Evolutionary conservation across 2,888 invertebrate species (phyloP), one percentile per base, ranked within the genome.

Genomic region (Pelosia muscerda): DNA sequence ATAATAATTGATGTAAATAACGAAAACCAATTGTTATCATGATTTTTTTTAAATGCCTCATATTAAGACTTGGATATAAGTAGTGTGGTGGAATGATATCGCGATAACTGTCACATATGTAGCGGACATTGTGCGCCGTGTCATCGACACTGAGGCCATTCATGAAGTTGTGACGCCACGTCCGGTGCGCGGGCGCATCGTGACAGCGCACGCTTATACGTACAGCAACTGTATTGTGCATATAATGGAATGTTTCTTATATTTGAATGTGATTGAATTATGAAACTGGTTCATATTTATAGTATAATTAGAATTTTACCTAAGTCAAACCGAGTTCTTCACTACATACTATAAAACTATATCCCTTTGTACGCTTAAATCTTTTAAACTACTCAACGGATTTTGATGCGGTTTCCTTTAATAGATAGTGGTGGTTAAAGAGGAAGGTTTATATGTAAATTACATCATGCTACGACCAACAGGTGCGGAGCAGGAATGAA

Each of bases 81-180:
- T 2, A 53, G 26, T 42, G 13, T n/a, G 42, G 26, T 53, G 31
- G 23, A 31, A 63, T 9, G 54, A 26, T 34, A 63, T 34, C 54
- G 26, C 34, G 55, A 63, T 42, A 64, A 64, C 23, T 23, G 62
- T 31, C 31, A 57, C 34, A 57, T 62, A 55, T 34, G 54, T 49
- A 31, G 23, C 56, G 77, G 72, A 85, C 86, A 85, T 79, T 55
- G 84, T 78, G 78, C 68, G 75, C 66, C 71, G 85, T 84, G 89
- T 88, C 88, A 87, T 85, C 87, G 88, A 88, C 89, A 87, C 84
- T 49, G 53, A 31, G 79, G 87, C 84, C 86, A 84, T 86, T 84
- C 85, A 82, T 83, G 84, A 82, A 66, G 49, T 31, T 15, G 73
- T 85, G 84, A 84, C 85, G 87, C 86, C 87, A 87, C 85, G 70